Evolutionary conservation across 2,113 vertebrate genomes (phyloP).

Genomic region (Progne subis): DNA sequence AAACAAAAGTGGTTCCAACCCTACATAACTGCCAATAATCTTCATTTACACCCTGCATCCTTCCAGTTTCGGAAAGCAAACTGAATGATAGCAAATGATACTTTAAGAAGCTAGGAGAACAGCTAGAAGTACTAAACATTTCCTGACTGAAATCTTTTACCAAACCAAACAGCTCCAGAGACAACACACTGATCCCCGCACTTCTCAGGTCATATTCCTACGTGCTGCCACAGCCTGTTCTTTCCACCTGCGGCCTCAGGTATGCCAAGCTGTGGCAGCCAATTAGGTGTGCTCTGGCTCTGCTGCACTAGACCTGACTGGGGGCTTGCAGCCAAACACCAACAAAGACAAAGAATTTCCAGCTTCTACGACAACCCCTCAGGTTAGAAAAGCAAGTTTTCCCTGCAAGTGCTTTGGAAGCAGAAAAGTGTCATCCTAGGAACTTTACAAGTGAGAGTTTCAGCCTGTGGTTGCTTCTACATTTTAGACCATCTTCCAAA

Average conservation of each 20-base stretch:
- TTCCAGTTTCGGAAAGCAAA: background rate
- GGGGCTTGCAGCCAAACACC: background rate
- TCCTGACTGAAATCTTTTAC: background rate
- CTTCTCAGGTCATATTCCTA: background rate
- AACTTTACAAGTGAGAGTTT: background rate
- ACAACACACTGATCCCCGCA: background rate
- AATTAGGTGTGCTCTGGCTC: background rate
- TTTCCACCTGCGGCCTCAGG: background rate
- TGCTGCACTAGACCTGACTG: background rate
- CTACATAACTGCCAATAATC: background rate
- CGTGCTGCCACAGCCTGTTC: background rate
- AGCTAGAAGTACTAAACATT: background rate
- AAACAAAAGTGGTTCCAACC: background rate
- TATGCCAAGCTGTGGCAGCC: background rate
- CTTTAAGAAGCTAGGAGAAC: background rate
- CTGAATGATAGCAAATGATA: background rate
- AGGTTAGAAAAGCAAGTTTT: background rate
- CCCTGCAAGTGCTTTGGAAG: background rate
- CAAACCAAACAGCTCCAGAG: background rate
- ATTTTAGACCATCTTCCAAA: background rate
- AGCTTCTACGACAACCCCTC: background rate
- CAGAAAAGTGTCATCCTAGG: background rate
- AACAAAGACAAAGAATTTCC: background rate
- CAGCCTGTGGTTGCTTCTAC: background rate
- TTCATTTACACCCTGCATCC: background rate